Evolutionary conservation across 1,140 invertebrate species (phyloP), one percentile per base, ranked within the genome.

Genomic region (Eufriesea mexicana): DNA sequence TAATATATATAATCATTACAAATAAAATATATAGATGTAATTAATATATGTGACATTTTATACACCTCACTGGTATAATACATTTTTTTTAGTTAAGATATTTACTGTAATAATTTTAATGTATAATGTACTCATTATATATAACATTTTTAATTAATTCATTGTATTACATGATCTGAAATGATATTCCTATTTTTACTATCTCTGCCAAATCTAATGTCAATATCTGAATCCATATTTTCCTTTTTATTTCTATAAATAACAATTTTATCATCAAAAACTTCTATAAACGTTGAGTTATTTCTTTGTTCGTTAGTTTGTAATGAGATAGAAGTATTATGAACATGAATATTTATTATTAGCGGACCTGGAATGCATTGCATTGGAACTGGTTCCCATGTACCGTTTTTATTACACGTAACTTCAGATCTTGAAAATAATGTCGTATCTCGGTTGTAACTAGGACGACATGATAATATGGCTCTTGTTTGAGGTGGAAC

Each of bases 351-450:
- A 89, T 92, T 92, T 74, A 92, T 85, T 59, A 54, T 84, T 67
- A 83, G 45, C 91, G 90, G 90, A 94, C 93, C 94, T 94, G 93
- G 90, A 68, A 93, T 47, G 54, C 93, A 94, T 82, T 49, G 79
- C 62, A 94, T 92, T 61, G 93, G 93, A 5, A 91, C 75, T 16
- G 93, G 92, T 23, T 91, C 89, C 93, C 94, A 94, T 49, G 91
- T 14, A 35, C 93, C 94, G 1, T 78, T 84, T 7, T 71, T 45
- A 77, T 92, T 93, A 77, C 94, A 94, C 49, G 1, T 86, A 20
- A 94, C 87, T 4, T 14, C 68, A 10, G 86, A 75, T 0, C 79
- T 64, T 79, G 76, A 86, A 18, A 85, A 74, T 25, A 74, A 45
- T 42, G 68, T 87, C 9, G 28, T 75, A 25, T 93, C 92, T 57